Evolutionary conservation across 1,140 invertebrate genomes (phyloP).

Genomic region (Drosophila suzukii): DNA sequence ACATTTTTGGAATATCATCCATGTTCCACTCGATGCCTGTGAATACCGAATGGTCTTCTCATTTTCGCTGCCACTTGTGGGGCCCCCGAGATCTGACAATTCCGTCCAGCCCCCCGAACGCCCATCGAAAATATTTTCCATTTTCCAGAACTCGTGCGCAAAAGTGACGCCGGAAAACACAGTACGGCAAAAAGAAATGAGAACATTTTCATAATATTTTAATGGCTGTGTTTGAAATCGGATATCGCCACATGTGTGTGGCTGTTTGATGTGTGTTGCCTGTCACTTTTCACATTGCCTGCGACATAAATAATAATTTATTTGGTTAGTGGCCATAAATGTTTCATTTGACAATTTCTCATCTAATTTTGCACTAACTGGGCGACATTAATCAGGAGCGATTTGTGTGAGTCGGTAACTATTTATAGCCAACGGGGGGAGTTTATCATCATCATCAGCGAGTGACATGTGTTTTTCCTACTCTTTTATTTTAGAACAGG

Average conservation of each 20-base stretch:
- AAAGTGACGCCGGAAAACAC: constrained; percentile 21
- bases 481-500: constrained; percentile 42
- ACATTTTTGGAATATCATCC: neutral
- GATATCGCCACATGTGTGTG: constrained; percentile 45
- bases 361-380: constrained; percentile 77
- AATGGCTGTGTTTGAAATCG: constrained; percentile 69
- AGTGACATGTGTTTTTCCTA: constrained; percentile 59
- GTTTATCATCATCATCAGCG: constrained; percentile 39
- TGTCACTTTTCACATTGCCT: constrained; percentile 68
- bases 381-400: constrained; percentile 67
- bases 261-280: constrained; percentile 20
- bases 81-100: constrained; percentile 29
- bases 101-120: constrained; percentile 6
- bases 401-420: constrained; percentile 45
- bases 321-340: constrained; percentile 54
- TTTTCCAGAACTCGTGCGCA: constrained; percentile 48
- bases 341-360: constrained; percentile 65
- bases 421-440: constrained; percentile 61
- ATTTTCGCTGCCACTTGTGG: constrained; percentile 33
- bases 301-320: constrained; percentile 73
- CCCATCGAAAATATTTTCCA: constrained; percentile 16
- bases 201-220: constrained; percentile 69
- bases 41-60: neutral
- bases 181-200: constrained; percentile 18
- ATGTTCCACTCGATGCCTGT: neutral